phyloP scores from a whole-genome alignment of 1,140 invertebrate genomes.

The Pseudomyrmex flavicornis region DNA sequence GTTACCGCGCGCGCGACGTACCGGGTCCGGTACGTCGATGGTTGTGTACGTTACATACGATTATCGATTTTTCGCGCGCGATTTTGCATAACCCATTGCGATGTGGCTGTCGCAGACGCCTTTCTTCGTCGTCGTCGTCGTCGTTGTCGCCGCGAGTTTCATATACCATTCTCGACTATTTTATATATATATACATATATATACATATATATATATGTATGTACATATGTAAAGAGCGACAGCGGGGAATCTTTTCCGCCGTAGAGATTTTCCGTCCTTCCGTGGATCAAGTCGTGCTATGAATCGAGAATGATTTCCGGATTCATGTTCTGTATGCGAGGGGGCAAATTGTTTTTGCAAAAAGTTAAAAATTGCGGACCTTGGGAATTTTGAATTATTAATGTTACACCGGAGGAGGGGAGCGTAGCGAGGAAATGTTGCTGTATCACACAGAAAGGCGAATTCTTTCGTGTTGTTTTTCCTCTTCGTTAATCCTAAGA shows the following conservation, averaged over 20 bases:
- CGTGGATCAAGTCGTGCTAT: neutral
- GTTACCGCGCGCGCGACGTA: constrained; percentile 1
- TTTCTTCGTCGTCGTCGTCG: neutral
- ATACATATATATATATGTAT: too few species aligned
- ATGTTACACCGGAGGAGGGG: neutral
- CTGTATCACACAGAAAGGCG: neutral
- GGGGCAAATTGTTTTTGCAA: neutral
- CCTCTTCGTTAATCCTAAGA: too few species aligned
- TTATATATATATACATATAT: neutral
- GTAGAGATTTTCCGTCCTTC: neutral
- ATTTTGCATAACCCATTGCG: neutral
- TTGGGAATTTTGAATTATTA: constrained; percentile 7
- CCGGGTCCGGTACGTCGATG: neutral
- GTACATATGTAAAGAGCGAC: neutral
- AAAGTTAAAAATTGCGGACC: neutral
- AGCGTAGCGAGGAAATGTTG: neutral
- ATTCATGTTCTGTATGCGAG: constrained; percentile 15
- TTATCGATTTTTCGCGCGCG: constrained; percentile 10
- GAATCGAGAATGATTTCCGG: constrained; percentile 6
- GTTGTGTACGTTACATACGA: neutral
- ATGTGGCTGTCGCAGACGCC: neutral
- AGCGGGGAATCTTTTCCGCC: neutral
- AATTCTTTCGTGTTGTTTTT: neutral
- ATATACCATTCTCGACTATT: neutral
- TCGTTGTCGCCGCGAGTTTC: neutral